A percentile compares a stretch with the other conserved stretches of the same genome.
phyloP scores from a whole-genome alignment of 2,113 vertebrate species.

The Psephotus haematonotus region DNA sequence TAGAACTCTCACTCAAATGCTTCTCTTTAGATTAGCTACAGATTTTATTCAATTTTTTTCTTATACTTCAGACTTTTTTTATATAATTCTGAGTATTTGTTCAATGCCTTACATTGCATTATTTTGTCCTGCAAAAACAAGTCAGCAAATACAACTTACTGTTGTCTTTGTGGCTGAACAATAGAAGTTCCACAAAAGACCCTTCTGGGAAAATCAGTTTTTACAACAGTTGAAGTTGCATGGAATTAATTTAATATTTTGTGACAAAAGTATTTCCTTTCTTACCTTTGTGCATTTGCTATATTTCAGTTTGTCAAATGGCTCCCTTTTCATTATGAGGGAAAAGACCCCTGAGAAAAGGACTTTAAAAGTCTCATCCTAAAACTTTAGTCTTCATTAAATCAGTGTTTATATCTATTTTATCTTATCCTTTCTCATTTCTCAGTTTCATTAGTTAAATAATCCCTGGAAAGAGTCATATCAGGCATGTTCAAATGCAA shows the following conservation, averaged over 20 bases:
- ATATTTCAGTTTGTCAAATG: neutral
- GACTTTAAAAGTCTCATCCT: neutral
- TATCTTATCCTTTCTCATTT: neutral
- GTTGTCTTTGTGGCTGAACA: neutral
- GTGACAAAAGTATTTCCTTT: neutral
- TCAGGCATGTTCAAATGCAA: neutral
- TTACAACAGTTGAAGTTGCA: neutral
- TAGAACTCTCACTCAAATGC: neutral
- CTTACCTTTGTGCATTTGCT: neutral
- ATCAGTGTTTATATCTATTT: neutral
- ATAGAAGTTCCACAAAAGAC: neutral
- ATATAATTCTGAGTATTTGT: neutral
- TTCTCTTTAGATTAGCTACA: neutral
- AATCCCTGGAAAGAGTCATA: neutral
- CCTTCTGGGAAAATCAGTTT: neutral
- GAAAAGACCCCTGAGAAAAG: neutral
- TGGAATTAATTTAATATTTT: neutral
- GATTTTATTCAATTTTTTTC: neutral
- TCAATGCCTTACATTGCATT: neutral
- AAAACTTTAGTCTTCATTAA: neutral
- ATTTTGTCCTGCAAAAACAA: neutral
- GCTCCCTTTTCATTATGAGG: neutral
- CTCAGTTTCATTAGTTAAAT: neutral
- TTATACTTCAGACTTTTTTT: neutral
- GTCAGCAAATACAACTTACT: neutral